Percentiles rank a stretch among this genome's conserved stretches.
Conservation (phyloP, 1,140 invertebrate species). For the Steinernema feltiae region DNA sequence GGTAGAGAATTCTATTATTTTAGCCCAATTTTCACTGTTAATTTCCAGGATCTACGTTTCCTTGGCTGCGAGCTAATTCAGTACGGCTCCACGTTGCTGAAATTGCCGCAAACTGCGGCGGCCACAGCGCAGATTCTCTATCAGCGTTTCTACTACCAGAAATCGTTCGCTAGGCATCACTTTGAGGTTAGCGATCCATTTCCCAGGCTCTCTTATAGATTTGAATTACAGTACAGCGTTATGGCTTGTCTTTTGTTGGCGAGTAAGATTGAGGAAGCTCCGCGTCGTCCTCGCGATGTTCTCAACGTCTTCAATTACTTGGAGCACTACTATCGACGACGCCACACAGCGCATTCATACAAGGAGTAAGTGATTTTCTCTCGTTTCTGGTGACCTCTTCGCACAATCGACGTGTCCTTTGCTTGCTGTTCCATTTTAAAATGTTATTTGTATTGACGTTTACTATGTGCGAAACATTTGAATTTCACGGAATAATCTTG, state of each 20-base stretch:
- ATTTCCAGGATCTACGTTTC: constrained; percentile 75
- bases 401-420: background rate
- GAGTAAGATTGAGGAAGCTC: constrained; percentile 98
- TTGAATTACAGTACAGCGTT: constrained; percentile 65
- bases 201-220: background rate
- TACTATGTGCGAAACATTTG: constrained; percentile 2
- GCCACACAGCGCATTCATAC: constrained; percentile 59
- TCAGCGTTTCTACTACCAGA: constrained; percentile 96
- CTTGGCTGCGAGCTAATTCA: constrained; percentile 96
- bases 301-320: constrained; percentile 99
- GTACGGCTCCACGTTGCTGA: constrained; percentile 85
- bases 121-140: constrained; percentile 96
- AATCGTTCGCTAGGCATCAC: constrained; percentile 90
- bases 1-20: constrained; percentile 17
- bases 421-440: background rate
- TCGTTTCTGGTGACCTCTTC: constrained; percentile 1
- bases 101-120: constrained; percentile 84
- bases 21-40: background rate
- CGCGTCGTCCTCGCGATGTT: constrained; percentile 86
- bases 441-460: background rate
- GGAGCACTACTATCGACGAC: constrained; percentile 68
- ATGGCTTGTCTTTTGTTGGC: constrained; percentile 96
- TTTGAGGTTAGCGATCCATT: constrained; percentile 73
- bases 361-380: constrained; percentile 70
- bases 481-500: background rate